Evolutionary conservation across 2,113 vertebrate genomes (phyloP).

Genomic region (Bubo bubo): DNA sequence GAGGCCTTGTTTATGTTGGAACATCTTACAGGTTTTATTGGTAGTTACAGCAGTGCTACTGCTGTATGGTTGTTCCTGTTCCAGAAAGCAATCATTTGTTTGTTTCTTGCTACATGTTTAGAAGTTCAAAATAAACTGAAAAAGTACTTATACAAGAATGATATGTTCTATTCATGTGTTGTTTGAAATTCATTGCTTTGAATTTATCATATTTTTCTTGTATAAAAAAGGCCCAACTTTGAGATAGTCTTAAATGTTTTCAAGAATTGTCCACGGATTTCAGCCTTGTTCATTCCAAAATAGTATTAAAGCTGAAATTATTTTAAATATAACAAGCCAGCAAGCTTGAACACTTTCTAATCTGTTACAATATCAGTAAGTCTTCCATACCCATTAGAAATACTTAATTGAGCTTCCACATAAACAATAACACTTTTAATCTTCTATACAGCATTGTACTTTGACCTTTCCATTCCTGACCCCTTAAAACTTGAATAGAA

Average conservation of each 20-base stretch:
- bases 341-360: neutral
- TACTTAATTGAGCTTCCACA: neutral
- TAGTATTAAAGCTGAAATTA: neutral
- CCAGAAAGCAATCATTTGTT: neutral
- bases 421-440: neutral
- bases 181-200: neutral
- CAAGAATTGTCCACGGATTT: neutral
- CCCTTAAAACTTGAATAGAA: neutral
- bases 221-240: neutral
- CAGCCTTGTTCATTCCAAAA: neutral
- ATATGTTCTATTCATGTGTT: neutral
- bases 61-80: neutral
- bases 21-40: neutral
- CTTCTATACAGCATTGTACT: neutral
- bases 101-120: neutral
- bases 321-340: neutral
- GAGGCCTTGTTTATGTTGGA: neutral
- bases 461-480: neutral
- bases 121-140: neutral
- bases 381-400: neutral
- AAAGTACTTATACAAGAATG: neutral
- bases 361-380: neutral
- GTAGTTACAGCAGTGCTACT: neutral
- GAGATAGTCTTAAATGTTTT: neutral
- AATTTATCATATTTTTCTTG: neutral